A percentile compares a stretch with the other conserved stretches of the same genome.
Evolutionary conservation across 1,140 invertebrate species (phyloP).

Genomic region (Drosophila pseudoananassae): DNA sequence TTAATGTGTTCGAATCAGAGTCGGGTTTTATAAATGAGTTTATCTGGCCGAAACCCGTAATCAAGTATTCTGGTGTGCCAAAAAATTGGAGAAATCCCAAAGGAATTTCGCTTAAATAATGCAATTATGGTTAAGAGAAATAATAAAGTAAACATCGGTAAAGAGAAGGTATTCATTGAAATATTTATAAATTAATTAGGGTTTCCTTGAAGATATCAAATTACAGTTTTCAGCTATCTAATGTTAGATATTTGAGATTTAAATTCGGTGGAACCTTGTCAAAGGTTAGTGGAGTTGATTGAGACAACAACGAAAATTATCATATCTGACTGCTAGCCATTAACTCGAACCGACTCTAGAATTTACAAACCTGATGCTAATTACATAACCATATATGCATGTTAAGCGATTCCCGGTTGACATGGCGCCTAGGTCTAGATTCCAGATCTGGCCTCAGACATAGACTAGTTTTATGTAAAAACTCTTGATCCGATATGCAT

Average conservation of each 20-base stretch:
- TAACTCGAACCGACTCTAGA: conserved; percentile 28
- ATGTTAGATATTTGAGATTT: conserved; percentile 7
- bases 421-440: conserved; percentile 42
- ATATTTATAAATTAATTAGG: not conserved
- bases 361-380: conserved; percentile 41
- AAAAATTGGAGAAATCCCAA: conserved; percentile 18
- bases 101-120: not conserved
- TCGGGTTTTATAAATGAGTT: conserved; percentile 39
- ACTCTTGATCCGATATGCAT: conserved; percentile 34
- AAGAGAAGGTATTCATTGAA: not conserved
- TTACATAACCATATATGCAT: conserved; percentile 49
- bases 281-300: conserved; percentile 26
- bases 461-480: conserved; percentile 22
- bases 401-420: conserved; percentile 27
- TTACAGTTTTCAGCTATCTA: conserved; percentile 21
- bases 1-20: conserved; percentile 44
- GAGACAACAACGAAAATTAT: conserved; percentile 41
- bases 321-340: conserved; percentile 29
- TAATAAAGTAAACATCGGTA: too few species aligned
- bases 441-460: conserved; percentile 36
- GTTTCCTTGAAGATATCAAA: conserved; percentile 9
- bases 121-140: not conserved
- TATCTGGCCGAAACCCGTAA: conserved; percentile 27
- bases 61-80: conserved; percentile 8
- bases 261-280: conserved; percentile 17